Conservation (phyloP, 2,113 vertebrate species). For the Probosciger aterrimus region DNA sequence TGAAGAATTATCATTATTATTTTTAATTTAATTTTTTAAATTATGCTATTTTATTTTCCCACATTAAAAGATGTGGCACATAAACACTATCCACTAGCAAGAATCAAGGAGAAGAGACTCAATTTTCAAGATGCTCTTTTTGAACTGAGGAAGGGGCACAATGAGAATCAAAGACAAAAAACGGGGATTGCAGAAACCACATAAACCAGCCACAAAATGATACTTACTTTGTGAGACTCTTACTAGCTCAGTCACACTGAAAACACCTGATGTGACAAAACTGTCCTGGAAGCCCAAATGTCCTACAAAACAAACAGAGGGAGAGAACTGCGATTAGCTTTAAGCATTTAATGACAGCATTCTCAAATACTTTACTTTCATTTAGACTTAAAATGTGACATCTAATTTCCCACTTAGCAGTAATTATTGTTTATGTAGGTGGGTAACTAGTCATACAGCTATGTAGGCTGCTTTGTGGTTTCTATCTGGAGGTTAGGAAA, state of each 20-base stretch:
- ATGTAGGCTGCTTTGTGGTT: constrained; percentile 63
- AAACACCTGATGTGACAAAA: constrained; percentile 97
- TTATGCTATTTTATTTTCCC: neutral
- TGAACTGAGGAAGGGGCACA: neutral
- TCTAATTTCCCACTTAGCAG: constrained; percentile 62
- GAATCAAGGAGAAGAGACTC: neutral
- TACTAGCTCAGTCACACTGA: constrained; percentile 96
- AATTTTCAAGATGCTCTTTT: neutral
- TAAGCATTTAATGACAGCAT: constrained; percentile 54
- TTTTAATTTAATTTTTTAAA: neutral
- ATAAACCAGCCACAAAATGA: constrained; percentile 5
- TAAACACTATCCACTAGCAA: neutral
- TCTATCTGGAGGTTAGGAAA: constrained; percentile 66
- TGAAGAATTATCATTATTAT: neutral
- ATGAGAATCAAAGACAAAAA: neutral
- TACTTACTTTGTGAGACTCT: constrained; percentile 98
- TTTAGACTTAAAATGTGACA: constrained; percentile 60
- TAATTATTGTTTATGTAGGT: constrained; percentile 65
- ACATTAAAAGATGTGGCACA: neutral
- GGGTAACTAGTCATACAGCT: constrained; percentile 65
- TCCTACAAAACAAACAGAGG: constrained; percentile 83
- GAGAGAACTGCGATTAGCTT: constrained; percentile 54
- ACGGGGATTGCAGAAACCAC: neutral
- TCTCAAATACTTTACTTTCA: constrained; percentile 60
- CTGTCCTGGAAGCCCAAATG: constrained; percentile 99